These are phyloP conservation scores for Todus mexicanus DNA, from an alignment of 2,797 vertebrate genomes.

Conservation along the genomic window DNA sequence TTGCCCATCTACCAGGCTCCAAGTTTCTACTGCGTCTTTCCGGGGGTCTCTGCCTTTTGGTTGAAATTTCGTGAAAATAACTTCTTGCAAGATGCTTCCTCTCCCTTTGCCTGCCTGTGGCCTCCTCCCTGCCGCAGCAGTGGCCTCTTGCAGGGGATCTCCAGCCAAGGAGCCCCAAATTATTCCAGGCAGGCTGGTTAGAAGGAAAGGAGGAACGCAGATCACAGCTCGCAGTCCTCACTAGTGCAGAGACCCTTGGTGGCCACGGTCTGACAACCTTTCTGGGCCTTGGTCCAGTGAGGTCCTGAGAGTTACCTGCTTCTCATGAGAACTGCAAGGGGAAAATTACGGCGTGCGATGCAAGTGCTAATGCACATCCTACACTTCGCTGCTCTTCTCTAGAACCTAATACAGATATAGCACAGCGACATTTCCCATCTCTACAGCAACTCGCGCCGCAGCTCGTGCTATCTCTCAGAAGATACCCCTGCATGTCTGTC, in stretches of 20 bases:
- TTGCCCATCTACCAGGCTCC: neutral
- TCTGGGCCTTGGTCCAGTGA: neutral
- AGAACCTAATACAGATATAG: constrained; percentile 2
- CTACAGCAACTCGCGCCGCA: neutral
- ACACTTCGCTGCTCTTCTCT: neutral
- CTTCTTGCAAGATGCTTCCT: neutral
- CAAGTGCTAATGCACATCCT: neutral
- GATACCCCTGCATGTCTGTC: neutral
- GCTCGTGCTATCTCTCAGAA: neutral
- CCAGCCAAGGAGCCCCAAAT: no score
- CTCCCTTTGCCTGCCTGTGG: neutral
- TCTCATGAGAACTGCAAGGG: neutral
- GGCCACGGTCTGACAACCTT: neutral
- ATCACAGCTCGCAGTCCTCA: neutral
- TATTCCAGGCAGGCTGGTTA: neutral
- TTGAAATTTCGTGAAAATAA: neutral
- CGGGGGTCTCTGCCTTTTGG: neutral
- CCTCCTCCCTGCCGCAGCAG: neutral
- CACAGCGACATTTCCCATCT: neutral
- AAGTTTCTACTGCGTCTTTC: neutral
- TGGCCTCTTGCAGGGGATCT: neutral
- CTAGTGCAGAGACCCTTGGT: neutral
- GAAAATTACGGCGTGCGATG: neutral
- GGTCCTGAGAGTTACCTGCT: neutral
- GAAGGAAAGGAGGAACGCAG: neutral